Evolutionary conservation across 2,888 invertebrate species (phyloP).

Genomic region (Therioaphis trifolii): DNA sequence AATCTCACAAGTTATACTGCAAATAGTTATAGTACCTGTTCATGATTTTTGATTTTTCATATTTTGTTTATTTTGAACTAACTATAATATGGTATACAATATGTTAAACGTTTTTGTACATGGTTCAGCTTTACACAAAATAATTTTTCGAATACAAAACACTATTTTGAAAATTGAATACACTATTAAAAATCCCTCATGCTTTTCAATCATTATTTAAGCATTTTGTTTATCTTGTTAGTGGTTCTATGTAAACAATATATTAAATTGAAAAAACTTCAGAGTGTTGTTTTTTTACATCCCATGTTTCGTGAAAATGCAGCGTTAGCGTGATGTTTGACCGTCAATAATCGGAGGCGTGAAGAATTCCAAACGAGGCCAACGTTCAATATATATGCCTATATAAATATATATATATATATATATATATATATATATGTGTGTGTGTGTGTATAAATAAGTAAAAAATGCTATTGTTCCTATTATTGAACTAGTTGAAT

Average conservation of each 20-base stretch:
- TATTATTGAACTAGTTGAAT: constrained; percentile 55
- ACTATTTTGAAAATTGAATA: neutral
- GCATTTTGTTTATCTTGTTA: constrained; percentile 45
- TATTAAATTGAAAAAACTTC: neutral
- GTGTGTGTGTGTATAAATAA: too few relatives aligned
- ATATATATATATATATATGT: too few relatives aligned
- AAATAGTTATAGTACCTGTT: too few relatives aligned
- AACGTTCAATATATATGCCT: too few relatives aligned
- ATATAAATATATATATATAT: too few relatives aligned
- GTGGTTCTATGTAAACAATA: constrained; percentile 44
- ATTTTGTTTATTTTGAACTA: too few relatives aligned
- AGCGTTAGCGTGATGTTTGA: constrained; percentile 58
- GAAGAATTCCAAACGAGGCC: constrained; percentile 61
- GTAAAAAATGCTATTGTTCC: constrained; percentile 59
- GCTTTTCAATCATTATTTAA: constrained; percentile 38
- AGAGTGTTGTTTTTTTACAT: constrained; percentile 28
- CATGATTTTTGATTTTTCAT: too few relatives aligned
- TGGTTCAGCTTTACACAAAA: too few relatives aligned
- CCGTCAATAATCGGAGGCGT: constrained; percentile 59
- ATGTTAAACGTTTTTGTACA: too few relatives aligned
- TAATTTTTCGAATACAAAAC: too few relatives aligned
- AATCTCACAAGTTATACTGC: too few relatives aligned
- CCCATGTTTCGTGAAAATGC: constrained; percentile 49
- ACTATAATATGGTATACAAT: too few relatives aligned
- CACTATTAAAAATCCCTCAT: constrained; percentile 7